Conservation (phyloP, 2,113 vertebrate species). For the Corythaeola cristata region DNA sequence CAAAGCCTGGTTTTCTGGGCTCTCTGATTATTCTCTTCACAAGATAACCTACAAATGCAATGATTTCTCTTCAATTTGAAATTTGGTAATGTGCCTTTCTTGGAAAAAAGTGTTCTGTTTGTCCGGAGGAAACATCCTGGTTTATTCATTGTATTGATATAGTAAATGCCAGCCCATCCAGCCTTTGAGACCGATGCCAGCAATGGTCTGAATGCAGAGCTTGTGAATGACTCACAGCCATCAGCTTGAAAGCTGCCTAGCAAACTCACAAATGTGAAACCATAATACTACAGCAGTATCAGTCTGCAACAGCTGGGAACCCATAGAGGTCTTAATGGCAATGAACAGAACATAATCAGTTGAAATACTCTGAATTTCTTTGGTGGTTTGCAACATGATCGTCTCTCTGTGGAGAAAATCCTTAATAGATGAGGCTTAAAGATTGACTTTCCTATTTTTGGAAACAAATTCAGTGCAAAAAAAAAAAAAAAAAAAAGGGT, state of each 20-base stretch:
- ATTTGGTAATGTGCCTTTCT: not conserved
- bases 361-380: not conserved
- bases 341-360: not conserved
- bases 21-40: not conserved
- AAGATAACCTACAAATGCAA: not conserved
- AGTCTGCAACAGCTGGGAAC: conserved; percentile 30
- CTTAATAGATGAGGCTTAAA: not conserved
- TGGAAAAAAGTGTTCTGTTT: not conserved
- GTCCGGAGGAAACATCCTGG: conserved; percentile 8
- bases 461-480: not conserved
- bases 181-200: not conserved
- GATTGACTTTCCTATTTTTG: not conserved
- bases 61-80: not conserved
- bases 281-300: not conserved
- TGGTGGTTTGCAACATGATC: not conserved
- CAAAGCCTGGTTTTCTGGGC: not conserved
- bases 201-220: not conserved
- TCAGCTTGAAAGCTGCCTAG: not conserved
- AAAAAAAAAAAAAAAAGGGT: too few species aligned
- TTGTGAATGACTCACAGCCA: not conserved
- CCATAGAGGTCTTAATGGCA: not conserved
- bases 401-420: not conserved
- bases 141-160: not conserved
- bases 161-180: not conserved
- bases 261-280: not conserved